Evolutionary conservation across 1,140 invertebrate species (phyloP).

Genomic region (Bombus balteatus): DNA sequence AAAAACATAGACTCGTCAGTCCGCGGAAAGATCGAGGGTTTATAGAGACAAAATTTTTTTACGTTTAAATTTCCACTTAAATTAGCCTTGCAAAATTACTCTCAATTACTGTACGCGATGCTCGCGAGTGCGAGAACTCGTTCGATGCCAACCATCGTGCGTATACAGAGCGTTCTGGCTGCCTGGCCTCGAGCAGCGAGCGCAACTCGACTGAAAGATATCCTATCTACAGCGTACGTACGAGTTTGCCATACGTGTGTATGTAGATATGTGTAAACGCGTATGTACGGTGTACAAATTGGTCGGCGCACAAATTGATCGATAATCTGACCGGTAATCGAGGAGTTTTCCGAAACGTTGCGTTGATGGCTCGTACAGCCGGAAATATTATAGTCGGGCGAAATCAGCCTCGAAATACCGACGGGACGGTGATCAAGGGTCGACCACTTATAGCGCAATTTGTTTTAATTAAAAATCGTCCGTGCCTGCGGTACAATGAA

Average conservation of each 20-base stretch:
- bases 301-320: conserved; percentile 59
- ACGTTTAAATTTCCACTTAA: conserved; percentile 73
- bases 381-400: conserved; percentile 26
- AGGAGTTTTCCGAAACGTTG: conserved; percentile 45
- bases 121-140: background rate
- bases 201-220: conserved; percentile 61
- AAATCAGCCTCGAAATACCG: conserved; percentile 49
- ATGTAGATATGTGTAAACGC: background rate
- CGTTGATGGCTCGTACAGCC: conserved; percentile 14
- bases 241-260: background rate
- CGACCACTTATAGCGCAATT: conserved; percentile 46
- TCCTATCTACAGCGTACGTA: conserved; percentile 45
- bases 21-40: background rate
- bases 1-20: too few relatives aligned
- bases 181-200: conserved; percentile 46
- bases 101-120: conserved; percentile 69
- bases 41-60: conserved; percentile 69
- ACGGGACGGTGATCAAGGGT: conserved; percentile 5
- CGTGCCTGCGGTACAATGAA: background rate
- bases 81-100: conserved; percentile 76
- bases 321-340: conserved; percentile 63
- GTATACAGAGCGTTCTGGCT: background rate
- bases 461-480: conserved; percentile 58
- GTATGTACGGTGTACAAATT: conserved; percentile 38
- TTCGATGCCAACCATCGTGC: background rate